Conservation (phyloP, 2,113 vertebrate species). For the Psilopsiagon aurifrons region DNA sequence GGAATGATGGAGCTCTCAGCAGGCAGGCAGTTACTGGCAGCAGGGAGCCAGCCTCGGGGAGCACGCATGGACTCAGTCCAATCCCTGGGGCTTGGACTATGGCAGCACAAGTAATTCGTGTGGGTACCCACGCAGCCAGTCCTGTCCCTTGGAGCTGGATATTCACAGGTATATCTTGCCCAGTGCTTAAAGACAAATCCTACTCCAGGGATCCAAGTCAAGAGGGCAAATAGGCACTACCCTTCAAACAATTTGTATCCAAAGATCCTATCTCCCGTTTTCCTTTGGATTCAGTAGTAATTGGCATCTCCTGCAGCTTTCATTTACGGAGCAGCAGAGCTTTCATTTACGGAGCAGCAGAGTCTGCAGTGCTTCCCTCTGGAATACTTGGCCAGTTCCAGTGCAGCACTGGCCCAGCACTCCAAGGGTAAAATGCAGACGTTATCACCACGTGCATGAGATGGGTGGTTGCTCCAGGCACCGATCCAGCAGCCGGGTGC, state of each 20-base stretch:
- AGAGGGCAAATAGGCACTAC: neutral
- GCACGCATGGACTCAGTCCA: accelerated
- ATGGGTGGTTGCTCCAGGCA: neutral
- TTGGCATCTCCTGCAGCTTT: neutral
- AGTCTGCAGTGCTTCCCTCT: neutral
- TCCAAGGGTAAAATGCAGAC: neutral
- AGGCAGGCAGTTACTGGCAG: neutral
- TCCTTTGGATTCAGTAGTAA: accelerated
- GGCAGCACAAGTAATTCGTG: accelerated
- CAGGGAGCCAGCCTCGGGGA: neutral
- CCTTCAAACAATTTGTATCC: neutral
- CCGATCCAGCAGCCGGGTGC: neutral
- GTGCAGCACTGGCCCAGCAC: accelerated
- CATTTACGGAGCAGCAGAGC: accelerated
- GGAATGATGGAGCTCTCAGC: accelerated
- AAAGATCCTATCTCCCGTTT: neutral
- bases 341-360: accelerated
- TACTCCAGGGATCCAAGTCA: neutral
- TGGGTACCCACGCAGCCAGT: accelerated
- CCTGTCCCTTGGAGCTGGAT: accelerated
- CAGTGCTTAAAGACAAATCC: neutral
- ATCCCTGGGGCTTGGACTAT: neutral
- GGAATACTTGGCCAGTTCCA: neutral
- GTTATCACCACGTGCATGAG: neutral
- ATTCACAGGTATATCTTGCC: accelerated